Percentiles rank a stretch among this genome's conserved stretches.
phyloP scores from a whole-genome alignment of 2,888 invertebrate species.

The Agrochola circellaris region DNA sequence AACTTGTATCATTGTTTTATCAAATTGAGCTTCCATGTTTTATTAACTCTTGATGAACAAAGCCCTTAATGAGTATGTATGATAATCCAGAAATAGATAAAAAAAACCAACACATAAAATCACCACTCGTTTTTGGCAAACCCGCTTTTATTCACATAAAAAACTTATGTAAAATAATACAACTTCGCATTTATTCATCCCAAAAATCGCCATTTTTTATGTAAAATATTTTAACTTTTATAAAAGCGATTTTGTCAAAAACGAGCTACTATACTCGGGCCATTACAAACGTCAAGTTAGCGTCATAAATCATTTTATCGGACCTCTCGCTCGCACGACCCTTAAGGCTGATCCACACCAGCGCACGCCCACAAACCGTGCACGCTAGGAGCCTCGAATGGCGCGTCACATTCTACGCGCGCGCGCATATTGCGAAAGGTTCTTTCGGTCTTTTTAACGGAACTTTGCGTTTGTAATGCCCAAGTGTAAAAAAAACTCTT shows the following conservation, averaged over 20 bases:
- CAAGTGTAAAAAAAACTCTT: conserved; percentile 14
- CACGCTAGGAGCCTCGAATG: too few species aligned
- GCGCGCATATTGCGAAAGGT: too few species aligned
- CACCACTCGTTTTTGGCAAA: conserved; percentile 44
- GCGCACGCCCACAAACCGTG: too few species aligned
- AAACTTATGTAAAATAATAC: conserved; percentile 27
- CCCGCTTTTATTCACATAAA: conserved; percentile 10
- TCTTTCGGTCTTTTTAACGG: too few species aligned
- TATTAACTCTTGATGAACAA: background rate
- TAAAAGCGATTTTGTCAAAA: conserved; percentile 37
- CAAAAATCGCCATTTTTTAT: background rate
- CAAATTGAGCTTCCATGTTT: background rate
- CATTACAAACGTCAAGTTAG: background rate
- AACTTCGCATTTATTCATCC: conserved; percentile 14
- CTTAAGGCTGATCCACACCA: too few species aligned
- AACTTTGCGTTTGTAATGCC: background rate
- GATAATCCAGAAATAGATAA: background rate
- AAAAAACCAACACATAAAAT: conserved; percentile 17
- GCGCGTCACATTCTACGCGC: too few species aligned
- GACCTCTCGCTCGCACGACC: background rate
- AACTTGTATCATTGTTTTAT: background rate
- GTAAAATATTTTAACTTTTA: background rate
- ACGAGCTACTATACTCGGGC: background rate
- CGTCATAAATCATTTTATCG: background rate
- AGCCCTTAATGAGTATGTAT: background rate